Conservation (phyloP, 2,113 vertebrate species). For the Bettongia penicillata region DNA sequence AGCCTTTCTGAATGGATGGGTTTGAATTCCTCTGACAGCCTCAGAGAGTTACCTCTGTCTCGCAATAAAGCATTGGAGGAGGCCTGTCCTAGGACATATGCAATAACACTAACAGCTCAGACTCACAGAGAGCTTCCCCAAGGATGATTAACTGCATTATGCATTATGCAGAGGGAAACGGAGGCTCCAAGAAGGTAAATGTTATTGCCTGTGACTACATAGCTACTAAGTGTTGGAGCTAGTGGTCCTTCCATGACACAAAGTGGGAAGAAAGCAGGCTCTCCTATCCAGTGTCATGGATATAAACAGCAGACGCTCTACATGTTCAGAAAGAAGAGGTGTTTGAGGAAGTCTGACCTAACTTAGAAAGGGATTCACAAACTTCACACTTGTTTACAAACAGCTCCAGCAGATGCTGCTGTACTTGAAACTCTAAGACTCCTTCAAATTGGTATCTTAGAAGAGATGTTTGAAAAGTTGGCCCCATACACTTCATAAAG, state of each 20-base stretch:
- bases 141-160: neutral
- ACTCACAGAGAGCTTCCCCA: slow-evolving; percentile 6
- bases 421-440: neutral
- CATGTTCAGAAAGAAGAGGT: neutral
- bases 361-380: neutral
- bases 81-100: neutral
- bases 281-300: neutral
- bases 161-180: slow-evolving; percentile 18
- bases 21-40: neutral
- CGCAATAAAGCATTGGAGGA: neutral
- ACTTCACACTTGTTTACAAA: neutral
- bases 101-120: neutral
- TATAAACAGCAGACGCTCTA: slow-evolving; percentile 20
- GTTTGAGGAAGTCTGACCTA: neutral
- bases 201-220: slow-evolving; percentile 15
- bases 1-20: neutral
- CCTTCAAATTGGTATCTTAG: neutral
- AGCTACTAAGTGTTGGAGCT: slow-evolving; percentile 16
- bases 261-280: slow-evolving; percentile 2
- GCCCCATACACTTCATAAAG: neutral
- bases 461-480: neutral
- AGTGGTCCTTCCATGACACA: neutral
- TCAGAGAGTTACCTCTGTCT: neutral
- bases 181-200: slow-evolving; percentile 24
- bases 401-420: neutral